These are phyloP conservation scores for Morinoia aosen DNA, from an alignment of 2,888 invertebrate genomes.

Conservation along the genomic window DNA sequence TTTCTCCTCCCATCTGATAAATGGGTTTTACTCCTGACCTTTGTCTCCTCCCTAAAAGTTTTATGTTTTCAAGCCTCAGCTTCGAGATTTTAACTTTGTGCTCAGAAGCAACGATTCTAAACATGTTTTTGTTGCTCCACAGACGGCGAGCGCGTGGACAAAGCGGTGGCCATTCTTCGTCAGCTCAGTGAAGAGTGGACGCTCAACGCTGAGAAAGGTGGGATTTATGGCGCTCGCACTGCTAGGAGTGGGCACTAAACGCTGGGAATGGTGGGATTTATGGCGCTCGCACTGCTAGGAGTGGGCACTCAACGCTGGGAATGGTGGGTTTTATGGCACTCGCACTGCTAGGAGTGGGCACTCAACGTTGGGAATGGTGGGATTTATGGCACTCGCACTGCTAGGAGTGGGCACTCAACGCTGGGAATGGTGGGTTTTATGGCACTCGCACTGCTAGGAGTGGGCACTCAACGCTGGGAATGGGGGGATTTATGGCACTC, in stretches of 20 bases:
- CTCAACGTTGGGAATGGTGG: too few species aligned
- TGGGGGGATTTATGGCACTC: too few species aligned
- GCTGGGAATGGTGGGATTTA: not conserved
- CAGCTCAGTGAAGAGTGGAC: constrained; percentile 65
- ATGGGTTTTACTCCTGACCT: not conserved
- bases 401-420: too few species aligned
- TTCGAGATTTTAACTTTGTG: not conserved
- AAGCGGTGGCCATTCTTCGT: constrained; percentile 60
- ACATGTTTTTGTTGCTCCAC: constrained; percentile 23
- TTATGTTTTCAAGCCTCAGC: not conserved
- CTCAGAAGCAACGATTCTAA: not conserved
- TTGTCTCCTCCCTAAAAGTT: not conserved
- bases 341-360: too few species aligned
- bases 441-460: too few species aligned
- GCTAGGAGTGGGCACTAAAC: not conserved
- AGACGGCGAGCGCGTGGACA: constrained; percentile 64
- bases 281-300: too few species aligned
- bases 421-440: too few species aligned
- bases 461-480: too few species aligned
- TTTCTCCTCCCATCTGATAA: not conserved
- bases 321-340: too few species aligned
- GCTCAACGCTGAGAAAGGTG: constrained; percentile 64
- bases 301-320: too few species aligned
- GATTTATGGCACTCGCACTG: too few species aligned
- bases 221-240: not conserved